Base-by-base conservation (phyloP, 1,140 invertebrate genomes). In the Neodiprion pinetum region DNA sequence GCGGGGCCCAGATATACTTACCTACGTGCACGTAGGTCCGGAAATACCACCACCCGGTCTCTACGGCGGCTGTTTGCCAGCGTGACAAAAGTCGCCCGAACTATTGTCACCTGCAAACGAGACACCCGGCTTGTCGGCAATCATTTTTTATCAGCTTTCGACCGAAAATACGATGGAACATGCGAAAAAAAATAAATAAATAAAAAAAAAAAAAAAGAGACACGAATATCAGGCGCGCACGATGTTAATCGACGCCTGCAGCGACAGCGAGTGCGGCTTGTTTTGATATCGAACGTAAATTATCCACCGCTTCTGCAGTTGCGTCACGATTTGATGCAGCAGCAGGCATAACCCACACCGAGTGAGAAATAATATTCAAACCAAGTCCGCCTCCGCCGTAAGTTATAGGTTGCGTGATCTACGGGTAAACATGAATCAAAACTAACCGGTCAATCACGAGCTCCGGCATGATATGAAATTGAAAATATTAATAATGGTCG, bases 41-140 rank as follows among this genome's bases (percentile, higher is more conserved):
- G 53, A 61, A 61, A 61, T 61, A 40, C 28, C 28, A 61, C 53
- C 53, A 61, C 53, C 53, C 53, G 9, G 53, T 61, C 5, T 61
- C n/a, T 61, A 61, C 11, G 11, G 5, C 53, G 53, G 53, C n/a
- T 40, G 28, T 40, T 40, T 40, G 28, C 5, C 28, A 40, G 2
- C 28, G 28, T 40, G 28, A 40, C 28, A 40, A 40, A 40, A 40
- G 53, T 61, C 53, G 53, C n/a, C 28, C 1, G 28, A 9, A 17
- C 53, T 61, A 61, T 61, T 61, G 53, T 61, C 53, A 61, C 53
- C n/a, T 40, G 28, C 28, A 61, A 61, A 61, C 53, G n/a, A 61
- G n/a, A 61, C 53, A 61, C 53, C 53, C 53, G 53, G 11, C 53
- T 14, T 61, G 11, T 61, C n/a, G 53, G 53, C 53, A 61, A 61